Conservation (phyloP, 2,797 vertebrate genomes). For the Chrosomus eos region DNA sequence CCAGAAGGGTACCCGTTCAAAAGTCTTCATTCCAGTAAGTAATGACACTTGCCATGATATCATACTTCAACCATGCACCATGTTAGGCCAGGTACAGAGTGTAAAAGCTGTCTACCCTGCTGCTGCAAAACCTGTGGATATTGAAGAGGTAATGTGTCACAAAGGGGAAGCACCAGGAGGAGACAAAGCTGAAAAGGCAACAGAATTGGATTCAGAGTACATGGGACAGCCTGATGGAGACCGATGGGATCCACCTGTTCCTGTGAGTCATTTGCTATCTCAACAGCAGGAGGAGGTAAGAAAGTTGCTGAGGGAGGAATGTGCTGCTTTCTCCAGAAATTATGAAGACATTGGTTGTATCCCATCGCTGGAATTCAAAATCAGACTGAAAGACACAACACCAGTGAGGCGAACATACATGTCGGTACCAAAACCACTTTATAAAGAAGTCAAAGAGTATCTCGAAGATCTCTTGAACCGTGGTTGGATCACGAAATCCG, state of each 20-base stretch:
- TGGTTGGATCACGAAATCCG: no score
- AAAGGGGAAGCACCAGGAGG: fast-evolving
- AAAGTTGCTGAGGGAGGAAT: not conserved
- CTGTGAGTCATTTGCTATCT: not conserved
- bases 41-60: not conserved
- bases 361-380: not conserved
- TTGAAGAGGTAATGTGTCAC: not conserved
- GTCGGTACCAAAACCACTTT: no score
- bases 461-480: no score
- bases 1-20: not conserved
- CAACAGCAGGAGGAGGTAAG: not conserved
- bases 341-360: not conserved
- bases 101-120: not conserved
- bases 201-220: not conserved
- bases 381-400: not conserved
- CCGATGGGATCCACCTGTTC: not conserved
- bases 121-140: not conserved
- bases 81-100: not conserved
- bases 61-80: not conserved
- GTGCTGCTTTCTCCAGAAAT: not conserved
- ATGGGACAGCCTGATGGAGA: not conserved
- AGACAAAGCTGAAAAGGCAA: not conserved
- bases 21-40: not conserved
- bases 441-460: no score
- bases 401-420: not conserved